Evolutionary conservation across 2,888 invertebrate species (phyloP).

Genomic region (Temnothorax unifasciatus): DNA sequence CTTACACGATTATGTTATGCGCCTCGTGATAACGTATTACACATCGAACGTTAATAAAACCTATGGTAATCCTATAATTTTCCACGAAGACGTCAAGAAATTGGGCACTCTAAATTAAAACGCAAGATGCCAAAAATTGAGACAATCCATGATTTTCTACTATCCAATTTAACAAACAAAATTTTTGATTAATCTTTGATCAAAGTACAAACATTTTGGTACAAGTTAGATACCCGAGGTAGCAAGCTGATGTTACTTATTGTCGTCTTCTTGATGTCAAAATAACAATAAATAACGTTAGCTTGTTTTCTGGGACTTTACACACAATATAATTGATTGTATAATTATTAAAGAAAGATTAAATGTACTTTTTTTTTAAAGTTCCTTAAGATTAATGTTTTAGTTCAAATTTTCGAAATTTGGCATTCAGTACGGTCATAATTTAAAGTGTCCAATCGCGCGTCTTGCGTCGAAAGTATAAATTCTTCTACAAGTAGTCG

Average conservation of each 20-base stretch:
- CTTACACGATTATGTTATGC: constrained; percentile 47
- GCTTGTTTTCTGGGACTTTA: background rate
- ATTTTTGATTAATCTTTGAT: background rate
- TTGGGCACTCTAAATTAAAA: constrained; percentile 31
- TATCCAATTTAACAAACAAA: background rate
- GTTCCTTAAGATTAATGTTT: background rate
- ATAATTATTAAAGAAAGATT: constrained; percentile 10
- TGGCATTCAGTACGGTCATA: background rate
- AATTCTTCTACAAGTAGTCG: constrained; percentile 68
- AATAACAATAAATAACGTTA: background rate
- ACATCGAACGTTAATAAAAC: constrained; percentile 68
- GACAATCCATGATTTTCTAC: background rate
- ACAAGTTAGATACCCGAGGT: background rate
- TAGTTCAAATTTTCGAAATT: background rate
- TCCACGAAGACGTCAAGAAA: constrained; percentile 53
- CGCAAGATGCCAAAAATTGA: background rate
- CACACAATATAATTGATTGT: background rate
- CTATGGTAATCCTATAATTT: constrained; percentile 63
- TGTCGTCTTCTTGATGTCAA: background rate
- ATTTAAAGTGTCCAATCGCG: constrained; percentile 26
- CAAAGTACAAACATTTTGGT: background rate
- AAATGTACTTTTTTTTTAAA: background rate
- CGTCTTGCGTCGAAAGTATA: constrained; percentile 46
- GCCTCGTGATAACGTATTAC: constrained; percentile 63
- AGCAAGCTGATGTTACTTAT: background rate